Percentiles rank a stretch among this genome's conserved stretches.
phyloP scores from a whole-genome alignment of 2,797 vertebrate genomes.

The Columba guinea region DNA sequence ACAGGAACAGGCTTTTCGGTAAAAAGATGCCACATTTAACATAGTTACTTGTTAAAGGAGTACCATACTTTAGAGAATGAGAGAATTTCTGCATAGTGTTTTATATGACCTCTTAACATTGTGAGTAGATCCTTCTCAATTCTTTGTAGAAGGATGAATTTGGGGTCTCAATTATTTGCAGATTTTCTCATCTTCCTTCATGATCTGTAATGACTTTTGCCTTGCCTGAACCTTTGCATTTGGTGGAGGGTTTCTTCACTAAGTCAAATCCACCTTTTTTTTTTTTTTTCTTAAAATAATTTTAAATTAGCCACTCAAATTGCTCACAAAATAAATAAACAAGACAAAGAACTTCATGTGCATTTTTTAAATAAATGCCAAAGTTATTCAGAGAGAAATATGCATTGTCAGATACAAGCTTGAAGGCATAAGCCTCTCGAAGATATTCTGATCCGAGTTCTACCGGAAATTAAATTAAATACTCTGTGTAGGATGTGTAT shows the following conservation, averaged over 20 bases:
- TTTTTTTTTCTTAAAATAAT: not conserved
- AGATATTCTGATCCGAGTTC: not conserved
- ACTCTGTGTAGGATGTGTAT: not conserved
- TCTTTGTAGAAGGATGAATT: not conserved
- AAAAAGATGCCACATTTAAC: not conserved
- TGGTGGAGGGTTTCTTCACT: not conserved
- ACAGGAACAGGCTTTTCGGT: not conserved
- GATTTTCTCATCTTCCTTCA: not conserved
- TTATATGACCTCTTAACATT: not conserved
- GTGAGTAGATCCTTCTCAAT: not conserved
- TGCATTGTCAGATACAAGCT: not conserved
- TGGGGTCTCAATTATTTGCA: not conserved
- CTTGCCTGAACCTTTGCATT: not conserved
- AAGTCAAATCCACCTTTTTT: not conserved
- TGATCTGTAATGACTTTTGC: not conserved
- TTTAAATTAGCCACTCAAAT: not conserved
- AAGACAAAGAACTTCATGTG: not conserved
- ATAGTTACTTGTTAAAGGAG: not conserved
- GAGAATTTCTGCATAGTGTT: not conserved
- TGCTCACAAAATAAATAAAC: not conserved
- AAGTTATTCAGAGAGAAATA: not conserved
- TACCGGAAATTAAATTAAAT: not conserved
- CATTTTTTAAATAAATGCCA: not conserved
- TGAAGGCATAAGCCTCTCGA: not conserved
- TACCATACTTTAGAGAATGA: not conserved